These are phyloP conservation scores for Tonatia bakeri DNA, from an alignment of 2,113 vertebrate genomes.

Conservation along the genomic window DNA sequence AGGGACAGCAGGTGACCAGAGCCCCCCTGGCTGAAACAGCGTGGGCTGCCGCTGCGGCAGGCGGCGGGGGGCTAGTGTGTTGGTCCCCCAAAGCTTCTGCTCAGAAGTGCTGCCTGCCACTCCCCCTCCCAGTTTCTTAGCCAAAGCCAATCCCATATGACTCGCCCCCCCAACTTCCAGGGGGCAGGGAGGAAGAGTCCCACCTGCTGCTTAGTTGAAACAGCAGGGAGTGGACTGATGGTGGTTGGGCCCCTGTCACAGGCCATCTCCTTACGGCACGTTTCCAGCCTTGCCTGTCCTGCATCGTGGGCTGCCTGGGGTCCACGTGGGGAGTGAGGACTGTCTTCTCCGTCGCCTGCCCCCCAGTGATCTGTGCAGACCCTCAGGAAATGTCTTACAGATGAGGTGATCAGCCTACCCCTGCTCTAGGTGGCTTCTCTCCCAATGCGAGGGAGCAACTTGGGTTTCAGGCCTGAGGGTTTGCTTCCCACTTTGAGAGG, in stretches of 20 bases:
- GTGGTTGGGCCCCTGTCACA: neutral
- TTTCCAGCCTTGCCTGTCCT: neutral
- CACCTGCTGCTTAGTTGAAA: neutral
- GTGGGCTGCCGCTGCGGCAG: neutral
- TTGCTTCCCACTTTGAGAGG: neutral
- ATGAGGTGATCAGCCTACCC: neutral
- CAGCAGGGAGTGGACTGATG: neutral
- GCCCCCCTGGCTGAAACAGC: neutral
- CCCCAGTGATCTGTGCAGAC: neutral
- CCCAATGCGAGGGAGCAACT: neutral
- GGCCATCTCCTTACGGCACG: neutral
- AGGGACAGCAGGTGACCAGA: neutral
- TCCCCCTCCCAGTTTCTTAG: neutral
- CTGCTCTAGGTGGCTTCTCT: neutral
- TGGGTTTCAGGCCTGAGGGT: neutral
- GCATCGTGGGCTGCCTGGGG: too few relatives aligned
- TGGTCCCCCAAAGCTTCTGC: neutral
- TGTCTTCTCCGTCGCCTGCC: neutral
- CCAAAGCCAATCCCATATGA: neutral
- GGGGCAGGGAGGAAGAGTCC: neutral
- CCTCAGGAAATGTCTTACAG: neutral
- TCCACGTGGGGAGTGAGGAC: too few relatives aligned
- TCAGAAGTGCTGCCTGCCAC: too few relatives aligned
- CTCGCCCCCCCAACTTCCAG: rapidly evolving
- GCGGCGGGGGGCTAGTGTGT: neutral